Evolutionary conservation across 2,797 vertebrate genomes (phyloP).

Genomic region (Lepilemur ruficaudatus): DNA sequence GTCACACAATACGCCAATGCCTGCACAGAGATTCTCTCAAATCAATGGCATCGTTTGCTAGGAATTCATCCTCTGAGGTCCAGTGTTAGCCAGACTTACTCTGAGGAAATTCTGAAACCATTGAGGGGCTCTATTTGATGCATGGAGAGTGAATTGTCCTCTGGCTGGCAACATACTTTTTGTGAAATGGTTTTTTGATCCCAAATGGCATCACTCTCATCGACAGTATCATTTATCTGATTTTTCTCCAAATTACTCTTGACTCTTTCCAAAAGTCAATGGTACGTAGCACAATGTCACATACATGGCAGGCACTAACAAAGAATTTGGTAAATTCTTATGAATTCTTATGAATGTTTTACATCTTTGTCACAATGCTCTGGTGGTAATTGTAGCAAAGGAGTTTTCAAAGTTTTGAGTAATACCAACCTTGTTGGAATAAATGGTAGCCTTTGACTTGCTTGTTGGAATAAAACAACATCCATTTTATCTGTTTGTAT

Average conservation of each 20-base stretch:
- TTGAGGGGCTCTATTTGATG: not conserved
- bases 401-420: not conserved
- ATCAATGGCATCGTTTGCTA: not conserved
- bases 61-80: not conserved
- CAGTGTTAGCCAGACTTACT: not conserved
- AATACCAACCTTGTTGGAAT: not conserved
- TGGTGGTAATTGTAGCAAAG: not conserved
- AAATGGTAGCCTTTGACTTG: not conserved
- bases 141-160: not conserved
- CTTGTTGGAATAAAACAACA: not conserved
- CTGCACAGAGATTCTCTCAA: not conserved
- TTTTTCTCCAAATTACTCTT: not conserved
- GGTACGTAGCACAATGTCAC: not conserved
- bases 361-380: not conserved
- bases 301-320: not conserved
- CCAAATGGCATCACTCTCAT: not conserved
- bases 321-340: not conserved
- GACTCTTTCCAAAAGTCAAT: not conserved
- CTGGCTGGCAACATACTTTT: not conserved
- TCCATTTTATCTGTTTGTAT: not conserved
- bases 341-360: not conserved
- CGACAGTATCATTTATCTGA: not conserved
- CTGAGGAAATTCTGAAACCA: not conserved
- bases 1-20: not conserved
- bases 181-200: not conserved